These are phyloP conservation scores for Epinephelus coioides DNA, from an alignment of 2,797 vertebrate genomes.

Conservation along the genomic window DNA sequence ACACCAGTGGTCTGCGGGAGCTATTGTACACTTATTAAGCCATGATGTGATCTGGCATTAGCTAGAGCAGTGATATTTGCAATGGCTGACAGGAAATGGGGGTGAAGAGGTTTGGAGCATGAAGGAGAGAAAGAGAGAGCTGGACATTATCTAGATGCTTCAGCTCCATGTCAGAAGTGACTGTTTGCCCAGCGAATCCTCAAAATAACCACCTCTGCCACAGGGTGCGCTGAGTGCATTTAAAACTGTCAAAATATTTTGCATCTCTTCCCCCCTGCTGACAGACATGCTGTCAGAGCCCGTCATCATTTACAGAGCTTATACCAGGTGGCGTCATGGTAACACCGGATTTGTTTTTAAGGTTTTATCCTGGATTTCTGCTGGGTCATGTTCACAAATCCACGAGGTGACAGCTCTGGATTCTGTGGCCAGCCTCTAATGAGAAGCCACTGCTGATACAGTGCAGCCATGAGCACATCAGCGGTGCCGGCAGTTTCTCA, in stretches of 20 bases:
- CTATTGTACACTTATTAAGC: constrained; percentile 28
- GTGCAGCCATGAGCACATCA: constrained; percentile 22
- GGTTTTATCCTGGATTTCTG: constrained; percentile 34
- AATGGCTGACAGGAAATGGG: constrained; percentile 23
- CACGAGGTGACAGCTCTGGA: constrained; percentile 60
- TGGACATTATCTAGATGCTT: constrained; percentile 44
- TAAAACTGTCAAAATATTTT: constrained; percentile 73
- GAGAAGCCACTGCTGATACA: constrained; percentile 42
- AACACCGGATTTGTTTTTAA: constrained; percentile 40
- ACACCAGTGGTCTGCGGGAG: constrained; percentile 29
- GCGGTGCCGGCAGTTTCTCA: constrained; percentile 35
- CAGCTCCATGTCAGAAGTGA: constrained; percentile 41
- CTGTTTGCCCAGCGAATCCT: constrained; percentile 46
- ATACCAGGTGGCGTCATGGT: constrained; percentile 52
- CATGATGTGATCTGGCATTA: constrained; percentile 60
- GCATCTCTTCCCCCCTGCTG: constrained; percentile 11
- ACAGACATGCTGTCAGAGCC: constrained; percentile 76
- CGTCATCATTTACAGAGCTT: constrained; percentile 69
- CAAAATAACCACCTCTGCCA: constrained; percentile 53
- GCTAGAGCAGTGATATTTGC: constrained; percentile 44
- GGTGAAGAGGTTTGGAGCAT: constrained; percentile 23
- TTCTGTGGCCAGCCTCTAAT: constrained; percentile 54
- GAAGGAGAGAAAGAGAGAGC: background rate
- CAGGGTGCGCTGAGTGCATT: constrained; percentile 14
- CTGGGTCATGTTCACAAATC: constrained; percentile 56